A percentile compares a stretch with the other conserved stretches of the same genome.
Evolutionary conservation across 2,797 vertebrate genomes (phyloP).

Genomic region (Oreochromis mossambicus): DNA sequence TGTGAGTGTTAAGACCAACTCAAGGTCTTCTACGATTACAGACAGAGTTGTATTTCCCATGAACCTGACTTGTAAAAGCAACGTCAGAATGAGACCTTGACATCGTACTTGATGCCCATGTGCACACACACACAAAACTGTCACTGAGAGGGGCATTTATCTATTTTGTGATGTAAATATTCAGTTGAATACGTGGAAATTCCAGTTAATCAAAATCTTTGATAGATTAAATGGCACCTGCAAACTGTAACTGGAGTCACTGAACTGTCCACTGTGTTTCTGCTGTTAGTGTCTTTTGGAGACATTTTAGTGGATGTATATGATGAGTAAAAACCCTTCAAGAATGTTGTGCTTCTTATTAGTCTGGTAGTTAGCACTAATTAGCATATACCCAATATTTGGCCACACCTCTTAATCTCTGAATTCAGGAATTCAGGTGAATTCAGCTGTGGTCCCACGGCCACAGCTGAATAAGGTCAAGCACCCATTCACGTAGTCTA

Average conservation of each 20-base stretch:
- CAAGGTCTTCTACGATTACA: conserved; percentile 12
- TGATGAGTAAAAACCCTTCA: background rate
- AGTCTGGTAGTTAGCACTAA: background rate
- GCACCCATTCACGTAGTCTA: background rate
- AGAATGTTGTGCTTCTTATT: background rate
- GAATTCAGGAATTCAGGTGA: background rate
- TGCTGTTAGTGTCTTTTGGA: background rate
- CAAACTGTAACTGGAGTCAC: background rate
- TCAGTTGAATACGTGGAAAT: background rate
- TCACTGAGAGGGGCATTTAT: background rate
- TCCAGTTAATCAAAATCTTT: background rate
- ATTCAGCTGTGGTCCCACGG: background rate
- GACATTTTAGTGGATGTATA: background rate
- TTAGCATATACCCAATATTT: background rate
- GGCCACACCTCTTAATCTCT: background rate
- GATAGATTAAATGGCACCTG: background rate
- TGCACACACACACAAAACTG: background rate
- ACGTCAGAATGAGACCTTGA: conserved; percentile 18
- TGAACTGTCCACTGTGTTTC: background rate
- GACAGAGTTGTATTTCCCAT: conserved; percentile 6
- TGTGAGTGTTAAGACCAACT: background rate
- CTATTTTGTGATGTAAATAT: background rate
- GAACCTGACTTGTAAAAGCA: conserved; percentile 11
- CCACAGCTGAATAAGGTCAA: background rate
- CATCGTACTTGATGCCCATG: background rate